Base-by-base conservation (phyloP, 2,113 vertebrate species). In the Reinhardtius hippoglossoides region DNA sequence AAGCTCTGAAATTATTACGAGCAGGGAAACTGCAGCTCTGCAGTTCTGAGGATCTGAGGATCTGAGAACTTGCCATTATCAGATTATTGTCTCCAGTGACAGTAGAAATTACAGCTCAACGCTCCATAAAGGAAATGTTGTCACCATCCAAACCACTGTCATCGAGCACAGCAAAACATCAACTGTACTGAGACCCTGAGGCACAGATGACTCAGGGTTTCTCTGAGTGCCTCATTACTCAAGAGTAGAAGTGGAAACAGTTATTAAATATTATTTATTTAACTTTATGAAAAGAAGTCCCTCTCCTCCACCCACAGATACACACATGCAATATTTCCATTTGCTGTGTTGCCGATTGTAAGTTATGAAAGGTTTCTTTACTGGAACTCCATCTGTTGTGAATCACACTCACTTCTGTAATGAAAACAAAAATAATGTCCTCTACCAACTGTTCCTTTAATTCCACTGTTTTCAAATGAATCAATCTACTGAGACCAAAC, bases 141-240 rank as follows among this genome's bases (percentile, higher is more conserved):
- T 80, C 64, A 58, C 55, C 16, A 40, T 69, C 82, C 75, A 87
- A 78, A 78, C 72, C 79, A 44, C 77, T 66, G 72, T 70, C 26
- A 86, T 77, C 72, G 73, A 66, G 27, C 40, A 21, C 20, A 27
- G 48, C 55, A 35, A 27, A 75, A 35, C 64, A 46, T 35, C 20
- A 60, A 46, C 24, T 72, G 23, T 52, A 18, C 64, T 7, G 31
- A 46, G n/a, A 66, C 67, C 50, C 54, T 23, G 50, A 65, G 71
- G 56, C 85, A 59, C 61, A 59, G 61, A 71, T 85, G 90, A 92
- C 60, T 89, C 84, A 90, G 13, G 71, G 70, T 68, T 84, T 84
- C 82, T 91, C 70, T 71, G 40, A 48, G 31, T 16, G 55, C 73
- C 70, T 60, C 52, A 57, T 58, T 31, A 56, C 60, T 71, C 59